These are phyloP conservation scores for Helicoverpa assulta DNA, from an alignment of 2,888 invertebrate genomes.

Conservation along the genomic window DNA sequence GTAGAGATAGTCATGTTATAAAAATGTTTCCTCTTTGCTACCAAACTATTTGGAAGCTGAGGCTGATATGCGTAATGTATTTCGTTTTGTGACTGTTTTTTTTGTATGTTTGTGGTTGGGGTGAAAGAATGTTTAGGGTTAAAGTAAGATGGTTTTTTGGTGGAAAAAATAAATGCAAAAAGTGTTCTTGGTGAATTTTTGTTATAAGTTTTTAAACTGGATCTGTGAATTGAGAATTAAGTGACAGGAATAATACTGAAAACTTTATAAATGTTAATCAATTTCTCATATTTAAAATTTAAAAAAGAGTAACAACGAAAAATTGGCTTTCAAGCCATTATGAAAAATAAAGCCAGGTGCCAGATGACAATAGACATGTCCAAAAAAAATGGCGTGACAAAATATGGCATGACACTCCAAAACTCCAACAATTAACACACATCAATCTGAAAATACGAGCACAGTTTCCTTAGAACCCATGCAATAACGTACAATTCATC, in stretches of 20 bases:
- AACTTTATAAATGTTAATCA: too few relatives aligned
- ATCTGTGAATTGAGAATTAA: too few relatives aligned
- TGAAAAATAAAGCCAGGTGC: not conserved
- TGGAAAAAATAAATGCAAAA: not conserved
- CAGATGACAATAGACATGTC: too few relatives aligned
- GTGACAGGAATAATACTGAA: too few relatives aligned
- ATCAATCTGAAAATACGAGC: conserved; percentile 27
- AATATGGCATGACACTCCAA: not conserved
- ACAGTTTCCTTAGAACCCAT: conserved; percentile 40
- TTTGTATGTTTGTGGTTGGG: not conserved
- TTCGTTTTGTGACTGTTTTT: not conserved
- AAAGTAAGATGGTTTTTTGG: not conserved
- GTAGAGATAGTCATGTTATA: conserved; percentile 55
- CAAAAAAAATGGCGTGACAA: conserved; percentile 1
- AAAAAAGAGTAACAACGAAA: too few relatives aligned
- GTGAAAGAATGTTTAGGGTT: not conserved
- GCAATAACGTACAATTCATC: conserved; percentile 56
- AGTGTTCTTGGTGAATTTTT: not conserved
- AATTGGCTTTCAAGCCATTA: not conserved
- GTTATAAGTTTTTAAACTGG: too few relatives aligned
- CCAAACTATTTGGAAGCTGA: conserved; percentile 31
- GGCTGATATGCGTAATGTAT: conserved; percentile 27
- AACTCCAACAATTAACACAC: conserved; percentile 23
- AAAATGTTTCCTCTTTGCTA: conserved; percentile 54
- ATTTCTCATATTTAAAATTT: too few relatives aligned